Conservation (phyloP, 2,888 invertebrate species). For the Plemyria rubiginata region DNA sequence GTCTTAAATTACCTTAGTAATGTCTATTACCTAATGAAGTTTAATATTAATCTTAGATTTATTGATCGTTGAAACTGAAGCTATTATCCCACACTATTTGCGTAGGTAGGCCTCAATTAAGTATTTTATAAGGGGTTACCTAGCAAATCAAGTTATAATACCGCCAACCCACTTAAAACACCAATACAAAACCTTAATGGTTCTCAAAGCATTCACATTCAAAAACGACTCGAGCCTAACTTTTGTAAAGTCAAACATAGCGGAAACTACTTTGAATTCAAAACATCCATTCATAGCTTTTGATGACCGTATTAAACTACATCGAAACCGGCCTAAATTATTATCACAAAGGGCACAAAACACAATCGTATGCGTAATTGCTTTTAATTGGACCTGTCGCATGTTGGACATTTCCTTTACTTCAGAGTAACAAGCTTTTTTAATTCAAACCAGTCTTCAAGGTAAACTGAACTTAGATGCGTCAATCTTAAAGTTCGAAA, state of each 20-base stretch:
- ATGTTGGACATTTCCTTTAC: slow-evolving; percentile 50
- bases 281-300: slow-evolving; percentile 53
- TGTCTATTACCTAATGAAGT: too few relatives aligned
- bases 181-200: background rate
- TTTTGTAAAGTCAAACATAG: slow-evolving; percentile 43
- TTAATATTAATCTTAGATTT: background rate
- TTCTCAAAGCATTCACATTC: slow-evolving; percentile 11
- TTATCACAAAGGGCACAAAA: slow-evolving; percentile 54
- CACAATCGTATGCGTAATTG: slow-evolving; percentile 58
- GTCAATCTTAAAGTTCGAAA: background rate
- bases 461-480: slow-evolving; percentile 1
- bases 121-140: background rate
- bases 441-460: background rate
- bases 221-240: slow-evolving; percentile 39
- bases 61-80: background rate
- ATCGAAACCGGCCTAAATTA: slow-evolving; percentile 52
- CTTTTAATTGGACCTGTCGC: slow-evolving; percentile 65
- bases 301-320: slow-evolving; percentile 55
- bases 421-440: slow-evolving; percentile 14
- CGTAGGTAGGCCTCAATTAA: too few relatives aligned
- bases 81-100: background rate
- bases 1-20: too few relatives aligned
- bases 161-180: background rate
- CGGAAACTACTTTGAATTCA: slow-evolving; percentile 55
- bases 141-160: background rate